A percentile compares a stretch with the other conserved stretches of the same genome.
These are phyloP conservation scores for Gallinago undulata DNA, from an alignment of 2,113 vertebrate genomes.

Conservation along the genomic window DNA sequence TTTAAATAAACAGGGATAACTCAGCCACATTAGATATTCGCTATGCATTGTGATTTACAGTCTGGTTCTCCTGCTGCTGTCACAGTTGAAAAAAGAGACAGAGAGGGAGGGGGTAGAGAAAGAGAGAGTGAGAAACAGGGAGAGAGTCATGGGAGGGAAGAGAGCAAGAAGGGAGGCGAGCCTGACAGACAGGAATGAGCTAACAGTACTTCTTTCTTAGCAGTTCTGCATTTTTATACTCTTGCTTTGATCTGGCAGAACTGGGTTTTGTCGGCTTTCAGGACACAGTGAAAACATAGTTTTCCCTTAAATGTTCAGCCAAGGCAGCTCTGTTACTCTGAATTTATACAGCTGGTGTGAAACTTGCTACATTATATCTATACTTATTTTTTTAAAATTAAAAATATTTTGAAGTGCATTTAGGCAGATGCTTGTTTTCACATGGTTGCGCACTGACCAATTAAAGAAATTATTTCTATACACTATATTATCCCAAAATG, in stretches of 20 bases:
- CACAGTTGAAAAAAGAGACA: neutral
- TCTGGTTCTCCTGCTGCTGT: neutral
- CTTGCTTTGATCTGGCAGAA: neutral
- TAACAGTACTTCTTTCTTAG: neutral
- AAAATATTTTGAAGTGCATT: neutral
- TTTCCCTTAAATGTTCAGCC: neutral
- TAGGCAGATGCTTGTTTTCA: neutral
- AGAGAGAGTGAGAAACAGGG: accelerated
- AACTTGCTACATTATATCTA: neutral
- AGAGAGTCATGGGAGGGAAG: neutral
- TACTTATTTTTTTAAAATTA: neutral
- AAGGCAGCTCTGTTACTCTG: neutral
- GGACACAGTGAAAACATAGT: neutral
- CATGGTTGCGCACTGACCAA: neutral
- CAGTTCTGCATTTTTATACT: neutral
- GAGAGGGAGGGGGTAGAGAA: neutral
- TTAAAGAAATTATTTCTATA: neutral
- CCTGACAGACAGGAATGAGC: neutral
- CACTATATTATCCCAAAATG: neutral
- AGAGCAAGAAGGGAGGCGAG: neutral
- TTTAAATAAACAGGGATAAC: neutral
- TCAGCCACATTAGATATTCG: neutral
- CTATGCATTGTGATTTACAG: neutral
- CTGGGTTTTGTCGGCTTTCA: neutral
- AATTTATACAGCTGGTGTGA: neutral